Evolutionary conservation across 53 echinoderm and acorn worm species (phyloP).

Genomic region (Holothuria scabra): DNA sequence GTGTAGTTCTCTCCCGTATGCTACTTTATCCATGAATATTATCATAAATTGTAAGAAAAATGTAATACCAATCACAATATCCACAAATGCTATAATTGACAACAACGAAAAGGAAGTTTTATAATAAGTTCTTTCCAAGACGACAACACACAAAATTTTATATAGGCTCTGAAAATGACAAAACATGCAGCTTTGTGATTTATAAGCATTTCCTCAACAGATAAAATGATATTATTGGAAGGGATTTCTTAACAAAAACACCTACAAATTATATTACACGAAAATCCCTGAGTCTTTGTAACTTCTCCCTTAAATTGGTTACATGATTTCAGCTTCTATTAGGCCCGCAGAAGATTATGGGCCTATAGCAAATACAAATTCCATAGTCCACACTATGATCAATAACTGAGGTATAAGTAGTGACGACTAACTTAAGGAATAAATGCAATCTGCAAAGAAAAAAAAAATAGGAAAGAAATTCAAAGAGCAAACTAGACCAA

Average conservation of each 20-base stretch:
- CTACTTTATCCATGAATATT: slow-evolving; percentile 32
- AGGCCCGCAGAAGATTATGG: not conserved
- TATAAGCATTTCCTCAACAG: not conserved
- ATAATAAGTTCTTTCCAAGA: slow-evolving; percentile 12
- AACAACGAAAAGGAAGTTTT: not conserved
- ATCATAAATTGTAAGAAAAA: slow-evolving; percentile 36
- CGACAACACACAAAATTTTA: slow-evolving; percentile 10
- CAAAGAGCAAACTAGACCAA: no score
- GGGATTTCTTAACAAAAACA: slow-evolving; percentile 32
- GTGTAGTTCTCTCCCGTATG: slow-evolving; percentile 38
- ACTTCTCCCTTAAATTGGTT: slow-evolving; percentile 2
- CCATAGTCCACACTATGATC: slow-evolving; percentile 1
- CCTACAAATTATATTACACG: slow-evolving; percentile 46
- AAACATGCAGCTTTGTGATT: slow-evolving; percentile 25
- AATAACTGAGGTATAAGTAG: slow-evolving; percentile 36
- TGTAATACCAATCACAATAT: not conserved
- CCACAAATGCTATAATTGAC: not conserved
- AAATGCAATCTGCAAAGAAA: not conserved
- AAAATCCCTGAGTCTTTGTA: slow-evolving; percentile 40
- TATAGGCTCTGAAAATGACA: slow-evolving; percentile 41
- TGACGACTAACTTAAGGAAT: slow-evolving; percentile 11
- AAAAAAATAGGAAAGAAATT: not conserved
- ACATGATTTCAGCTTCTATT: slow-evolving; percentile 31
- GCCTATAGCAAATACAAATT: not conserved
- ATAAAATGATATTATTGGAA: slow-evolving; percentile 20